Evolutionary conservation across 2,797 vertebrate genomes (phyloP).

Genomic region (Epinephelus awoara): DNA sequence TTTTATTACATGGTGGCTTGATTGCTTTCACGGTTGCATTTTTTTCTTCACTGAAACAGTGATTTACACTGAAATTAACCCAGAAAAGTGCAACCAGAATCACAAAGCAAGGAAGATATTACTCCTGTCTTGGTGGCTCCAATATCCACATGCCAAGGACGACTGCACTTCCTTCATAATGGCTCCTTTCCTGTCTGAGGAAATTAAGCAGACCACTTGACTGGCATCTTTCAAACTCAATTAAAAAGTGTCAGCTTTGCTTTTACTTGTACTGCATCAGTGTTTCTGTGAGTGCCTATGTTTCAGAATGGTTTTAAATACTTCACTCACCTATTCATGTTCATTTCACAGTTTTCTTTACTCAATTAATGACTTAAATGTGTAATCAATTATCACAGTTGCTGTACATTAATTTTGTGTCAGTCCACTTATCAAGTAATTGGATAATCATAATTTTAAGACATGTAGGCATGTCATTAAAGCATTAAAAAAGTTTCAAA

Average conservation of each 20-base stretch:
- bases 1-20: slow-evolving; percentile 1
- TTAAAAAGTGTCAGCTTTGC: slow-evolving; percentile 27
- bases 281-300: neutral
- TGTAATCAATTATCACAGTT: neutral
- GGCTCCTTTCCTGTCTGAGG: slow-evolving; percentile 34
- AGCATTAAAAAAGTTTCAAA: slow-evolving; percentile 8
- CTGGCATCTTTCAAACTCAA: slow-evolving; percentile 36
- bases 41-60: neutral
- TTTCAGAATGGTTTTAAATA: slow-evolving; percentile 3
- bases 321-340: neutral
- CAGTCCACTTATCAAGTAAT: neutral
- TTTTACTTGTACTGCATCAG: slow-evolving; percentile 12
- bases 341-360: neutral
- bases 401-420: slow-evolving; percentile 1
- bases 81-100: slow-evolving; percentile 9
- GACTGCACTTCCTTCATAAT: slow-evolving; percentile 20
- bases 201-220: slow-evolving; percentile 40
- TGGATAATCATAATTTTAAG: neutral
- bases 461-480: slow-evolving; percentile 17
- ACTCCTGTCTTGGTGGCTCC: slow-evolving; percentile 7
- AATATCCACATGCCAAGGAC: slow-evolving; percentile 21
- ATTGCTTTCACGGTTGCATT: neutral
- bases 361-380: slow-evolving; percentile 2
- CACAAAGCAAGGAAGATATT: slow-evolving; percentile 5
- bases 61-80: neutral